phyloP scores from a whole-genome alignment of 2,113 vertebrate species.

The Eurypyga helias region DNA sequence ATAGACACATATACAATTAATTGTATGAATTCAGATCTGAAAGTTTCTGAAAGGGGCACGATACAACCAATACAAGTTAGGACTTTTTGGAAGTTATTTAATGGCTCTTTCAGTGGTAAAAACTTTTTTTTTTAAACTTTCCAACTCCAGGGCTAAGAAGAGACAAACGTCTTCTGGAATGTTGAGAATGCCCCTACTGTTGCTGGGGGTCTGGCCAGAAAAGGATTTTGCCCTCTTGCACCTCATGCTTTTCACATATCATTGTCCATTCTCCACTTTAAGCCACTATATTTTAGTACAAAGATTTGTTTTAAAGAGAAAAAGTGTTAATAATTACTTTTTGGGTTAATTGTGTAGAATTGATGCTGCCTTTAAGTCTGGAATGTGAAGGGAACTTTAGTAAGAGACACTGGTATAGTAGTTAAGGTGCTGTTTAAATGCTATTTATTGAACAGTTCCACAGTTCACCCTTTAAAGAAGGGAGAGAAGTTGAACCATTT shows the following conservation, averaged over 20 bases:
- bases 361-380: neutral
- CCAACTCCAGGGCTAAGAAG: neutral
- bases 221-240: neutral
- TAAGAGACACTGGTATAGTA: neutral
- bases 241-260: neutral
- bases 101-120: neutral
- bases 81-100: neutral
- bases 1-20: neutral
- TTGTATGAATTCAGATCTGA: neutral
- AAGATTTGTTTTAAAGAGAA: neutral
- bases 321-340: conserved; percentile 9
- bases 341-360: neutral
- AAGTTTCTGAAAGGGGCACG: neutral
- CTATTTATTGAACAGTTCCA: neutral
- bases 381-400: neutral
- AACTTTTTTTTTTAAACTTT: neutral
- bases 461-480: neutral
- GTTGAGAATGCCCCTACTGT: neutral
- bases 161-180: neutral
- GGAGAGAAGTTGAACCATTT: neutral
- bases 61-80: neutral
- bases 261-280: neutral
- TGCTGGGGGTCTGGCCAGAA: neutral
- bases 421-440: neutral
- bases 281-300: neutral